Evolutionary conservation across 2,888 invertebrate species (phyloP).

Genomic region (Chirona hameri): DNA sequence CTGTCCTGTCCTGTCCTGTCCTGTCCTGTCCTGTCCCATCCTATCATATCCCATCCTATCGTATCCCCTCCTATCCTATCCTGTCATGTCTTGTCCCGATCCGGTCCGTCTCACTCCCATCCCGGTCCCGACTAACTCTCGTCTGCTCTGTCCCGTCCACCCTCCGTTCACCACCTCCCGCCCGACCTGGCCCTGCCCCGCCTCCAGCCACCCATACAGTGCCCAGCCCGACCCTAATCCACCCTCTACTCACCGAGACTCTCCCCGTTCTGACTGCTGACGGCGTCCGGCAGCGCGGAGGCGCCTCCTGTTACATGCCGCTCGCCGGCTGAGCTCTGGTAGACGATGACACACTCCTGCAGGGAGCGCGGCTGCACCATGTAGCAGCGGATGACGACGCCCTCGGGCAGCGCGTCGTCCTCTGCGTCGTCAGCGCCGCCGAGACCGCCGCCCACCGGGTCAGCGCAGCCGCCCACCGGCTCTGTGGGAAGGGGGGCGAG

Average conservation of each 20-base stretch:
- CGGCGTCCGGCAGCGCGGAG: background rate
- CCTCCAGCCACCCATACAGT: background rate
- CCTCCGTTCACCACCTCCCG: too few species aligned
- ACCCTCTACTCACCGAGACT: constrained; percentile 36
- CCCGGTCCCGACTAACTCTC: too few species aligned
- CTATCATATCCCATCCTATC: too few species aligned
- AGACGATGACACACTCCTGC: constrained; percentile 73
- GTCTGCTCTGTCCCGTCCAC: too few species aligned
- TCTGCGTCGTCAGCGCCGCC: constrained; percentile 9
- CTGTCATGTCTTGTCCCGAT: background rate
- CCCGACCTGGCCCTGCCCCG: too few species aligned
- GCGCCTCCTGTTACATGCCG: background rate
- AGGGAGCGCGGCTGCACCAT: constrained; percentile 83
- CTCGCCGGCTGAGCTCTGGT: constrained; percentile 41
- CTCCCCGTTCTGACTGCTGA: constrained; percentile 33
- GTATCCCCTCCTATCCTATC: too few species aligned
- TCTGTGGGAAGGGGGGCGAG: too few species aligned
- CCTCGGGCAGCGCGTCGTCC: constrained; percentile 24
- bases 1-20: background rate
- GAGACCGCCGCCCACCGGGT: background rate
- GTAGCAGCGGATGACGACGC: constrained; percentile 49
- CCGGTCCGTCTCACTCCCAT: too few species aligned
- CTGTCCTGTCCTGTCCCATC: too few species aligned
- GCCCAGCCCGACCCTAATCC: background rate
- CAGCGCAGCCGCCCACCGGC: background rate